A percentile compares a stretch with the other conserved stretches of the same genome.
Evolutionary conservation across 2,113 vertebrate species (phyloP).

Genomic region (Fulmarus glacialis): DNA sequence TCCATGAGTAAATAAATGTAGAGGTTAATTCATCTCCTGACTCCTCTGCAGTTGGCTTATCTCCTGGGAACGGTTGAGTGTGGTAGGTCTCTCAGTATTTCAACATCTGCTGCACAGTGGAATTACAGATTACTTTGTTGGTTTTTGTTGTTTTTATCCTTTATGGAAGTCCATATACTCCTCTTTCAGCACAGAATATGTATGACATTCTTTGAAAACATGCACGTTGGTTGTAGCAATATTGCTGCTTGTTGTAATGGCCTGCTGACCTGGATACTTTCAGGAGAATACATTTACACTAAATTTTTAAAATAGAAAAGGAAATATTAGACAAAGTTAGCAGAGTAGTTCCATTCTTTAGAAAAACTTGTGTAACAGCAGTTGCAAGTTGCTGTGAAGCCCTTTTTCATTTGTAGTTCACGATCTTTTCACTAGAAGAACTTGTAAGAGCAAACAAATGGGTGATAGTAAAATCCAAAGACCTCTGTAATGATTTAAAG

Average conservation of each 20-base stretch:
- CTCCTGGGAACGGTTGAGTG: background rate
- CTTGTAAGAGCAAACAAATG: background rate
- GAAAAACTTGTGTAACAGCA: background rate
- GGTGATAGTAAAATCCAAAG: background rate
- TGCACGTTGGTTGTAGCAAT: background rate
- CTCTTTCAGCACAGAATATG: background rate
- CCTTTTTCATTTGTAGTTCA: background rate
- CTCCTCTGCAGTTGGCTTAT: background rate
- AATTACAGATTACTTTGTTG: background rate
- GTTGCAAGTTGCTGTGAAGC: background rate
- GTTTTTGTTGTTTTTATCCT: background rate
- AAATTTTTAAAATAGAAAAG: background rate
- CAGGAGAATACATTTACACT: background rate
- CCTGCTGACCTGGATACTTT: background rate
- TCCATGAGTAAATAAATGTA: background rate
- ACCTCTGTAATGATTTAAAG: background rate
- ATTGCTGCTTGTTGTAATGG: background rate
- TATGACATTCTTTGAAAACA: background rate
- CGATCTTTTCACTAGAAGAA: background rate
- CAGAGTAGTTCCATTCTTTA: background rate
- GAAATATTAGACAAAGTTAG: background rate
- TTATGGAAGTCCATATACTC: background rate
- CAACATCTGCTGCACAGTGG: background rate
- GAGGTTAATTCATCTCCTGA: background rate
- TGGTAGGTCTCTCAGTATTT: background rate